Evolutionary conservation across 1,140 invertebrate species (phyloP).

Genomic region (Drosophila tristis): DNA sequence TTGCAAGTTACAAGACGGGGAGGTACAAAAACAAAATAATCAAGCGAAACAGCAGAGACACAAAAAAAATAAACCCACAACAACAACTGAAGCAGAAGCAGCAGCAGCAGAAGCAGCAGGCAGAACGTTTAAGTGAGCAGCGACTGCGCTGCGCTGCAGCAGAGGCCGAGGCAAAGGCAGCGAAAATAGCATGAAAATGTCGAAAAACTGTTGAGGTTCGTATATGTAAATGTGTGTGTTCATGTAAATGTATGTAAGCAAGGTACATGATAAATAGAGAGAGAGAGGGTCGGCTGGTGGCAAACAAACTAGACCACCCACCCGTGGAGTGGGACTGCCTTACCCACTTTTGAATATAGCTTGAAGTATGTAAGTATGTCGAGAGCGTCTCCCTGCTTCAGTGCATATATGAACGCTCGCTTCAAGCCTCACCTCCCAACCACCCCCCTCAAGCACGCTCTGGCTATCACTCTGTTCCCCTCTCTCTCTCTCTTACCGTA

Average conservation of each 20-base stretch:
- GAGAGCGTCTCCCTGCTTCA: constrained; percentile 72
- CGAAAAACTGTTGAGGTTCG: constrained; percentile 77
- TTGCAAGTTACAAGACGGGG: constrained; percentile 63
- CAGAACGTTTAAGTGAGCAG: constrained; percentile 28
- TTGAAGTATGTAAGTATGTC: constrained; percentile 33
- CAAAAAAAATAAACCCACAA: constrained; percentile 57
- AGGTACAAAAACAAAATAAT: constrained; percentile 69
- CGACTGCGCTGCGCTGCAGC: constrained; percentile 7
- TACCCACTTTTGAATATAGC: constrained; percentile 30
- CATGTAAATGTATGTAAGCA: background rate
- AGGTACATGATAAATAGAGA: background rate
- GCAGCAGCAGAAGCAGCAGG: constrained; percentile 36
- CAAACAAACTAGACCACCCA: too few species aligned
- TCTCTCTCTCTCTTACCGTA: background rate
- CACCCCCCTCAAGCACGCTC: constrained; percentile 1
- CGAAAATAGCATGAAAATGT: constrained; percentile 77
- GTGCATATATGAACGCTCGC: constrained; percentile 56
- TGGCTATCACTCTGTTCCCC: constrained; percentile 6
- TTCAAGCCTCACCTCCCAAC: constrained; percentile 19
- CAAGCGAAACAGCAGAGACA: constrained; percentile 71
- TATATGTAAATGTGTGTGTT: constrained; percentile 24
- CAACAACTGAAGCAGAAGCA: constrained; percentile 22
- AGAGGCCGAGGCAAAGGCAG: constrained; percentile 22
- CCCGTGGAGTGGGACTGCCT: constrained; percentile 11
- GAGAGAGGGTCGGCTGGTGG: too few species aligned